A percentile compares a stretch with the other conserved stretches of the same genome.
Evolutionary conservation across 2,113 vertebrate species (phyloP).

Genomic region (Tauraco erythrolophus): DNA sequence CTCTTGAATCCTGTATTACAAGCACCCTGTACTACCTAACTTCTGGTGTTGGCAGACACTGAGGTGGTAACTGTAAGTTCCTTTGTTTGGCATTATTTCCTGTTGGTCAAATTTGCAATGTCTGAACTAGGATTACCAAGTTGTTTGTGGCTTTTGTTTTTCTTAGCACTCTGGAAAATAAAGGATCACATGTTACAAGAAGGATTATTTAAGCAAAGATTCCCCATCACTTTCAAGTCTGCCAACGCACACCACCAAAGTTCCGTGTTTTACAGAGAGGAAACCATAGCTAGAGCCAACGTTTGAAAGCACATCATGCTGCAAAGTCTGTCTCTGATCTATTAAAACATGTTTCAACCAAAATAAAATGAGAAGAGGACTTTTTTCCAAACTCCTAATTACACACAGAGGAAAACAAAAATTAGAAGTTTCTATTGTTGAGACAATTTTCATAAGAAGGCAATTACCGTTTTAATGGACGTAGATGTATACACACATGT

Average conservation of each 20-base stretch:
- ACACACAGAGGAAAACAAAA: not conserved
- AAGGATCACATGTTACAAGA: not conserved
- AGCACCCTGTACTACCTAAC: not conserved
- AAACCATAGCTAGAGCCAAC: not conserved
- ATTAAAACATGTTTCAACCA: not conserved
- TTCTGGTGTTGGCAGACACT: not conserved
- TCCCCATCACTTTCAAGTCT: not conserved
- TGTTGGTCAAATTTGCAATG: not conserved
- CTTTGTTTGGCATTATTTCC: constrained; percentile 2
- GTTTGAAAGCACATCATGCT: not conserved
- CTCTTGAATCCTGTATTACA: not conserved
- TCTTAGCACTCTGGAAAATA: not conserved
- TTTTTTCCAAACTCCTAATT: not conserved
- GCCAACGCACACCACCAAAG: not conserved
- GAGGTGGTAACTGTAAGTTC: not conserved
- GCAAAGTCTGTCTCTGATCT: not conserved
- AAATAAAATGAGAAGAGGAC: not conserved
- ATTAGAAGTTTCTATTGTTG: not conserved
- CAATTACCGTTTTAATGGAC: not conserved
- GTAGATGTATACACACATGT: not conserved
- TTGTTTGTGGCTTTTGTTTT: not conserved
- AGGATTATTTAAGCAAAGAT: not conserved
- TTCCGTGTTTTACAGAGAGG: not conserved
- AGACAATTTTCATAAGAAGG: not conserved
- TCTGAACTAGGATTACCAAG: not conserved